Base-by-base conservation (phyloP, 1,140 invertebrate genomes). In the Batillaria attramentaria region DNA sequence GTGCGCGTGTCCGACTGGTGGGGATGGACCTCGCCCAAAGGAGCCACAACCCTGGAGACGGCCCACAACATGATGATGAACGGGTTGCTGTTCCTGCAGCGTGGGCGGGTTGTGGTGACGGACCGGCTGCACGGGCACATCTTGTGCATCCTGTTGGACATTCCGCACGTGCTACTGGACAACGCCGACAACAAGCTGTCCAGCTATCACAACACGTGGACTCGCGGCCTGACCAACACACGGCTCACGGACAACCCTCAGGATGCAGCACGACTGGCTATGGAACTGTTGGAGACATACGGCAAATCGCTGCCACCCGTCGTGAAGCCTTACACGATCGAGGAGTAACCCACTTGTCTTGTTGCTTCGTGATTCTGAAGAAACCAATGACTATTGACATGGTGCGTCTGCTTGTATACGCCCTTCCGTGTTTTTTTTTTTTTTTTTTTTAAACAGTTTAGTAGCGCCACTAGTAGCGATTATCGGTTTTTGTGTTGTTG, bases 101-200 rank as follows among this genome's bases (percentile, higher is more conserved):
- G 75, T 10, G 79, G 76, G 4, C 39, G 80, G 13, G 80, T 81
- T 0, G 76, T 84, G 41, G 69, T 84, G 8, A 82, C 83, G 6
- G 83, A 84, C 46, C 66, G 83, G 35, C 81, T 84, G 3, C 83
- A 84, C 65, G 83, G 79, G 2, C 83, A 84, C 70, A 80, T 84
- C 60, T 41, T 84, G 5, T 62, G 60, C 76, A 69, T 57, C 6
- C 68, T 84, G 43, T 39, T 81, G 39, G 77, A 78, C 70, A 84
- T 81, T 50, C 83, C 80, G 1, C 78, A 84, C 78, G 83, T 84
- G 33, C 50, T 83, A 4, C 73, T 84, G 24, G 77, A 84, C 77
- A 81, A 75, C 72, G 42, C 78, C 13, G 57, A 57, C 66, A 73
- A 69, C 33, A 84, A 84, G 42, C 41, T 81, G 31, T 72, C 69